Base-by-base conservation (phyloP, 1,140 invertebrate species). In the Ceratina calcarata region DNA sequence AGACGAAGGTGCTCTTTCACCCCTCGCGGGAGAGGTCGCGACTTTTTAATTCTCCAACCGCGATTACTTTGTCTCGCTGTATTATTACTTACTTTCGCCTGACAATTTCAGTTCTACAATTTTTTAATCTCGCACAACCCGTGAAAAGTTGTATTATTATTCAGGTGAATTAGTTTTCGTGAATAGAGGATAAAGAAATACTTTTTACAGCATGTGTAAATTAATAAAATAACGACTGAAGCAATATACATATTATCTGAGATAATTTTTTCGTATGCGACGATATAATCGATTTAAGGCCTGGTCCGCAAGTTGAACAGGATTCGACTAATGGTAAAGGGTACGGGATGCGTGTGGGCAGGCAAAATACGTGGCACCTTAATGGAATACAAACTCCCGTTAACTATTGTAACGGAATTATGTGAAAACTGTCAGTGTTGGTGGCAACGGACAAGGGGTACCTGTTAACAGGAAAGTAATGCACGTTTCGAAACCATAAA, bases 361-460 rank as follows among this genome's bases (percentile, higher is more conserved):
- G 73, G 74, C 80, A 83, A 87, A 86, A 88, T 87, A 74, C 74
- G 55, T 62, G 83, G 75, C 84, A 80, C 80, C 79, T 77, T 89
- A 90, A 90, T 83, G 81, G 67, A 86, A 89, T 87, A 86, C 77
- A 81, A 90, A 89, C 88, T 89, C 82, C 78, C 76, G 82, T 78
- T 86, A 89, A 89, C 88, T 87, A 87, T 82, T 57, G 68, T 85
- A 88, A 89, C 85, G 69, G 85, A 86, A 90, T 89, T 89, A 89
- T 86, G 81, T 80, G 84, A 87, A 87, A 86, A 89, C 83, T 88
- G 87, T 90, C 80, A 72, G 57, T 7, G 57, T 7, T 16, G 51
- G 49, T n/a, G 66, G 65, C 53, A 18, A 37, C 58, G 27, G 32
- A 60, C 53, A 24, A 68, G 12, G 16, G 62, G 57, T 8, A 0